These are phyloP conservation scores for Platyura marginata DNA, from an alignment of 1,140 invertebrate species.

Conservation along the genomic window DNA sequence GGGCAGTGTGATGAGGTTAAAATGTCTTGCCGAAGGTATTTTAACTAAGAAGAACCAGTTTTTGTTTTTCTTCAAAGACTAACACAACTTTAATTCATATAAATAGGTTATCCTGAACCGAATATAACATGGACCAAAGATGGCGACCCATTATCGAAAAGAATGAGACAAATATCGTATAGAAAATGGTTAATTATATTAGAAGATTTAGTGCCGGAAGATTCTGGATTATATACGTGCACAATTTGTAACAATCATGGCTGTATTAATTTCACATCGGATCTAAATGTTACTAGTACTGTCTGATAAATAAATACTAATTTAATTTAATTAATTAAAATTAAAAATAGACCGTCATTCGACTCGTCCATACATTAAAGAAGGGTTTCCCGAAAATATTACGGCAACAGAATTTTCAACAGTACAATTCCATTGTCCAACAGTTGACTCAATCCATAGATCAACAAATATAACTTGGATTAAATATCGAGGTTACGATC, in stretches of 20 bases:
- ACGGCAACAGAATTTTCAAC: conserved; percentile 50
- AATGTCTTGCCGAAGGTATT: conserved; percentile 31
- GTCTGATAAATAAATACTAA: no score
- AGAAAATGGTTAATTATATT: conserved; percentile 46
- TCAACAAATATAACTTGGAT: no score
- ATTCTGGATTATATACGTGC: conserved; percentile 75
- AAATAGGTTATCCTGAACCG: conserved; percentile 47
- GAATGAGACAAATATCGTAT: conserved; percentile 39
- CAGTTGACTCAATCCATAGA: no score
- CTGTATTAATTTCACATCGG: conserved; percentile 55
- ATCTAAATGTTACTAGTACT: conserved; percentile 48
- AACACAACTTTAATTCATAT: neutral
- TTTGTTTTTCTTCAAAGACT: neutral
- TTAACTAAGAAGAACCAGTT: neutral
- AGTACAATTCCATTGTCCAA: conserved; percentile 51
- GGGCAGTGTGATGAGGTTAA: conserved; percentile 40
- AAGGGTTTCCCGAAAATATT: conserved; percentile 56
- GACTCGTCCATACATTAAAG: conserved; percentile 58
- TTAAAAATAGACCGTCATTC: conserved; percentile 46
- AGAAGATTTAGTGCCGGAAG: conserved; percentile 54
- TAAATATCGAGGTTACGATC: no score
- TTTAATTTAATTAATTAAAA: no score
- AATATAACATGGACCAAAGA: conserved; percentile 67
- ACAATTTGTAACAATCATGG: conserved; percentile 58
- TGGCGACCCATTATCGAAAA: conserved; percentile 36